Percentiles rank a stretch among this genome's conserved stretches.
phyloP scores from a whole-genome alignment of 2,113 vertebrate species.

The Brienomyrus brachyistius region DNA sequence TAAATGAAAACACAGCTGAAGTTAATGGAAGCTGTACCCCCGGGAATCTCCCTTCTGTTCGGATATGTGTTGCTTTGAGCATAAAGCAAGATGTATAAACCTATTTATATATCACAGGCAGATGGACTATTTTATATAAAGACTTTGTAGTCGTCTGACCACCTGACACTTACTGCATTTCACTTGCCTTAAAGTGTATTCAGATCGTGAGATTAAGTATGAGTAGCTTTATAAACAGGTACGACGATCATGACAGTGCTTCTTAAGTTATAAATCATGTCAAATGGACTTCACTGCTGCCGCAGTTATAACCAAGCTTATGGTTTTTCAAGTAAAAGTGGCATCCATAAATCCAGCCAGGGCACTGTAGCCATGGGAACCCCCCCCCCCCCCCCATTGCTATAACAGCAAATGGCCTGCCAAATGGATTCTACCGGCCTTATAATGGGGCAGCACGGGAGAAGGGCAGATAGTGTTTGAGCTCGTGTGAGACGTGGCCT shows the following conservation, averaged over 20 bases:
- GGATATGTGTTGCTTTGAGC: neutral
- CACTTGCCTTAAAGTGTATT: neutral
- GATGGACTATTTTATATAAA: neutral
- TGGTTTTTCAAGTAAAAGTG: neutral
- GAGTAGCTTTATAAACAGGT: neutral
- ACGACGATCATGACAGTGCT: neutral
- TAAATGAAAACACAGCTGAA: neutral
- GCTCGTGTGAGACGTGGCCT: neutral
- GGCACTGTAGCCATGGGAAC: conserved; percentile 7
- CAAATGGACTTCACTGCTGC: too few relatives aligned
- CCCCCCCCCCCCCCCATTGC: neutral
- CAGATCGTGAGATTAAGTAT: neutral
- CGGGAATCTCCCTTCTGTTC: neutral
- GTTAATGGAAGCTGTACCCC: neutral
- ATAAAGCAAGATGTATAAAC: neutral
- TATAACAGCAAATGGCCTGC: neutral
- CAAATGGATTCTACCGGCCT: conserved; percentile 12
- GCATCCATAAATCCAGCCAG: too few relatives aligned
- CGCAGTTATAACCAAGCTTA: neutral
- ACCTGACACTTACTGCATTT: neutral
- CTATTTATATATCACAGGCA: neutral
- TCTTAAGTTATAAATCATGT: too few relatives aligned
- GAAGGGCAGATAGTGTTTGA: neutral
- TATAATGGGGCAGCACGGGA: neutral
- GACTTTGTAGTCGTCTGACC: neutral